Percentiles rank a stretch among this genome's conserved stretches.
These are phyloP conservation scores for Euura saliciscinereae DNA, from an alignment of 1,140 invertebrate genomes.

Conservation along the genomic window DNA sequence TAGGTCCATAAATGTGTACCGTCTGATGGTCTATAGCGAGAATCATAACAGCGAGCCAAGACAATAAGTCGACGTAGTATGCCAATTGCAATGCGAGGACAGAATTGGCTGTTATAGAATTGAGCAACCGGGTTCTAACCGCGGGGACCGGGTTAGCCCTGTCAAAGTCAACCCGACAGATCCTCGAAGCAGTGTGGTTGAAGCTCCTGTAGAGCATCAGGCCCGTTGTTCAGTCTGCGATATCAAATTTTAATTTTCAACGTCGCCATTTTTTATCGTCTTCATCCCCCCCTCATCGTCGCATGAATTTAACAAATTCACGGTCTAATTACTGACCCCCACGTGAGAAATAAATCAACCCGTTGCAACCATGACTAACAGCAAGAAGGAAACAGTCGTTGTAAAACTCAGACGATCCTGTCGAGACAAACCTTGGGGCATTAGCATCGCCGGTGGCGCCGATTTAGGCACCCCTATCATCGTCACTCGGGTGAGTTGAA, in stretches of 20 bases:
- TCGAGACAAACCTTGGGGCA: conserved; percentile 84
- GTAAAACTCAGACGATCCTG: conserved; percentile 78
- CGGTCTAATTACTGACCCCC: conserved; percentile 12
- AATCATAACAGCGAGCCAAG: conserved; percentile 25
- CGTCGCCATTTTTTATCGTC: conserved; percentile 9
- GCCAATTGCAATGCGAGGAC: conserved; percentile 57
- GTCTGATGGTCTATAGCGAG: too few species aligned
- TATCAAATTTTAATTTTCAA: not conserved
- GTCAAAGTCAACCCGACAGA: conserved; percentile 48
- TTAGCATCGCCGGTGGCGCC: conserved; percentile 87
- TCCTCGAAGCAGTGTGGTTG: conserved; percentile 18
- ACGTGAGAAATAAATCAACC: not conserved
- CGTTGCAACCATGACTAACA: not conserved
- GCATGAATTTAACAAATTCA: not conserved
- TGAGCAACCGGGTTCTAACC: conserved; percentile 39
- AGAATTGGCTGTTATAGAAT: conserved; percentile 37
- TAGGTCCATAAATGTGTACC: too few species aligned
- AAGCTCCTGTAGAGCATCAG: conserved; percentile 11
- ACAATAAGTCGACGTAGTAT: conserved; percentile 46
- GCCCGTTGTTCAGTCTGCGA: conserved; percentile 16
- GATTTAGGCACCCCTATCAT: conserved; percentile 89
- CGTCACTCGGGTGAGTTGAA: conserved; percentile 83
- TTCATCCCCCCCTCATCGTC: not conserved
- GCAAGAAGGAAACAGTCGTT: conserved; percentile 72
- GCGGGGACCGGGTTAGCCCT: conserved; percentile 38